phyloP scores from a whole-genome alignment of 2,797 vertebrate species.

The Coccyzus lansbergi region DNA sequence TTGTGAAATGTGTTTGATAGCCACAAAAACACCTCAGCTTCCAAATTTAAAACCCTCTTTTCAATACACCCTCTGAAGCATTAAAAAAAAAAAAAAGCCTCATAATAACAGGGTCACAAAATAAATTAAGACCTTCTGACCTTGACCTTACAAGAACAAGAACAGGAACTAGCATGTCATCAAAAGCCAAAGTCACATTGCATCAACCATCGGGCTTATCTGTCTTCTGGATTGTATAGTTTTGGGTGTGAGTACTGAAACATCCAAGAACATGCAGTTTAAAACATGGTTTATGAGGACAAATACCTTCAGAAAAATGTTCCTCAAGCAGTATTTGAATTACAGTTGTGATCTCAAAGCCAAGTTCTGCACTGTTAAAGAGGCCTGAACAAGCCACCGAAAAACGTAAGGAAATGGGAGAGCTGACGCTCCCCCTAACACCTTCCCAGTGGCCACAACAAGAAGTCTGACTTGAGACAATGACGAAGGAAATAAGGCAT shows the following conservation, averaged over 20 bases:
- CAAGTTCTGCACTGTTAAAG: neutral
- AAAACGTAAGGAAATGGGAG: neutral
- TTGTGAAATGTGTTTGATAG: neutral
- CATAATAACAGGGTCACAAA: neutral
- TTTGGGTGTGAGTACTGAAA: constrained; percentile 9
- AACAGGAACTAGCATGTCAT: neutral
- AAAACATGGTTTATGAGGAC: neutral
- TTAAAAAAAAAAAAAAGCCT: neutral
- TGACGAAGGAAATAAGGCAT: too few relatives aligned
- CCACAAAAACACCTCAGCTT: neutral
- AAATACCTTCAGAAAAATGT: neutral
- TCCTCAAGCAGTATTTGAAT: neutral
- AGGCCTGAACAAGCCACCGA: neutral
- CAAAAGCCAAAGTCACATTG: neutral
- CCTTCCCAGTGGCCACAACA: neutral
- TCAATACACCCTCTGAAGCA: neutral
- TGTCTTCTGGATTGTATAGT: neutral
- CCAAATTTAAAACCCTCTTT: neutral
- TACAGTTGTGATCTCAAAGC: neutral
- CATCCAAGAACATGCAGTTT: neutral
- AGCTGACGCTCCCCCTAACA: neutral
- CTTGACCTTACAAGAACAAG: neutral
- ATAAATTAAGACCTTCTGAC: neutral
- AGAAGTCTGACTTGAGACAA: neutral
- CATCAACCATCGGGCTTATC: constrained; percentile 31